Evolutionary conservation across 2,888 invertebrate species (phyloP), one percentile per base, ranked within the genome.

Genomic region (Melinaea marsaeus): DNA sequence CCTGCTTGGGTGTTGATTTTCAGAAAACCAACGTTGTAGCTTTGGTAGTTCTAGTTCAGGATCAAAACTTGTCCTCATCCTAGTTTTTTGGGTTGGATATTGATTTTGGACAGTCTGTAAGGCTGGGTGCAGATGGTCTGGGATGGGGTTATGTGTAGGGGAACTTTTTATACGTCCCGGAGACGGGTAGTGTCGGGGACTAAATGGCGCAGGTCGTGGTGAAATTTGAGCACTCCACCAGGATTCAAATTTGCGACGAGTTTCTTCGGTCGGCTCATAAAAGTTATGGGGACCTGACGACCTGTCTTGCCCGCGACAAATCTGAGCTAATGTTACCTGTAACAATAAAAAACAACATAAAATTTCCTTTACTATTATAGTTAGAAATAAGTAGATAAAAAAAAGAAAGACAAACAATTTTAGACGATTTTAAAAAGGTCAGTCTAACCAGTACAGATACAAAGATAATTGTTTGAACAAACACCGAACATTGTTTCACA

Each of bases 41-140:
- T 98, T 97, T 0, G 99, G 99, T 69, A 99, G 88, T 86, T 99
- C 99, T 77, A 98, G 92, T 86, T 99, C 98, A 0, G 98, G 98
- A 86, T 99, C 98, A 78, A 99, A 99, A 79, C 98, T 98, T 22
- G 98, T 98, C 71, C 99, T 93, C 97, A 98, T 98, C 75, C 98
- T 93, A 3, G 97, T 97, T 87, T 97, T 97, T 81, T 96, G 97
- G 35, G 95, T 95, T 5, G 94, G 94, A 73, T 94, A 94, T 82
- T 95, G 95, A 74, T 90, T 94, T 79, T 95, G 95, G 68, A 95
- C 94, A 5, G 94, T 94, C 85, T 95, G 95, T 74, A 96, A 88
- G 4, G 95, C 95, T 5, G 95, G 95, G 79, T 95, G 95, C 35
- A 93, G 88, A 72, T 92, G 91, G 74, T 91, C 94, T 66, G 88